Evolutionary conservation across 2,888 invertebrate genomes (phyloP).

Genomic region (Acrobasis repandana): DNA sequence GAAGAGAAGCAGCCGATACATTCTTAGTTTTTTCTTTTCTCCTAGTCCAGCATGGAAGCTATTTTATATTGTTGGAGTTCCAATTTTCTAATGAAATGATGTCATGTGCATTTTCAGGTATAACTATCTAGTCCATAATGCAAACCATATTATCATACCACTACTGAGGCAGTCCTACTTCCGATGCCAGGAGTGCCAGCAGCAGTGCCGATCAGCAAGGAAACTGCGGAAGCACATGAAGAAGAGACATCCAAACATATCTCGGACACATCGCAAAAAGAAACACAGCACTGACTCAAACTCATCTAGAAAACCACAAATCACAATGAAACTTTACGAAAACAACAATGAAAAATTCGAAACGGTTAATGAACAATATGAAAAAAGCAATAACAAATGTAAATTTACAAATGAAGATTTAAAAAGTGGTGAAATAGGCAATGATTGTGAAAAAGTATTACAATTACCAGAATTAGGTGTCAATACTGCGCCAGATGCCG

Average conservation of each 20-base stretch:
- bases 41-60: too few species aligned
- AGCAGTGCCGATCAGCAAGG: neutral
- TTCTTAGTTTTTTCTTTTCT: too few species aligned
- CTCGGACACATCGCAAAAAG: neutral
- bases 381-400: neutral
- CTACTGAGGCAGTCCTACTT: neutral
- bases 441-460: neutral
- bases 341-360: neutral
- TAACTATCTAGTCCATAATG: conserved; percentile 17
- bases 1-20: too few species aligned
- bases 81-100: too few species aligned
- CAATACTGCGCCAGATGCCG: neutral
- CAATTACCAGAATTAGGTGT: neutral
- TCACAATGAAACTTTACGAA: too few species aligned
- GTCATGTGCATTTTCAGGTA: conserved; percentile 4
- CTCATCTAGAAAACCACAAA: too few species aligned
- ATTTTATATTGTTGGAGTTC: too few species aligned
- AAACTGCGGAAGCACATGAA: conserved; percentile 17
- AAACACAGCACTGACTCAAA: neutral
- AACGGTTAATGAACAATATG: neutral
- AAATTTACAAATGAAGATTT: neutral
- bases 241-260: conserved; percentile 1
- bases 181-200: conserved; percentile 1
- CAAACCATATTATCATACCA: conserved; percentile 20
- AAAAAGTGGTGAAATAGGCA: neutral